Conservation (phyloP, 1,140 invertebrate species). For the Diuraphis noxia region DNA sequence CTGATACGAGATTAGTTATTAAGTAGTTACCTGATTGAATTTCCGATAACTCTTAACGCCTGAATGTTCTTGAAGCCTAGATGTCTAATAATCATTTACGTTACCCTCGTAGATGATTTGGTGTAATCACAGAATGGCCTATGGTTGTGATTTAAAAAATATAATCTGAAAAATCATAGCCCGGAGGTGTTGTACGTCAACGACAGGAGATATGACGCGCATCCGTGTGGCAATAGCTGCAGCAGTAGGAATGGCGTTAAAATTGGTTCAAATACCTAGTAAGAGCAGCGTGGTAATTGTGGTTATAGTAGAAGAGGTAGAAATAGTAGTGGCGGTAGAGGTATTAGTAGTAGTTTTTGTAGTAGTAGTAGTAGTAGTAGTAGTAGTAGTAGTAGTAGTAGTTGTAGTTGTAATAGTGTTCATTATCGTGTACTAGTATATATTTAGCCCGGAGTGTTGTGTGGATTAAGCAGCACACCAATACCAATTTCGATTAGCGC, state of each 20-base stretch:
- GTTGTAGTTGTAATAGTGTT: not conserved
- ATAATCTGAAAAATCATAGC: not conserved
- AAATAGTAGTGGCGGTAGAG: not conserved
- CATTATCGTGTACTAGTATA: not conserved
- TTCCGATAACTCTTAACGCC: not conserved
- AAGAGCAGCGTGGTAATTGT: not conserved
- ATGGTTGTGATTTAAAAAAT: not conserved
- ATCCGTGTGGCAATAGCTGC: not conserved
- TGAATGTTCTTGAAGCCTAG: not conserved
- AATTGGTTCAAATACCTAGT: not conserved
- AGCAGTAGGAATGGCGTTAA: not conserved
- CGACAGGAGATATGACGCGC: not conserved
- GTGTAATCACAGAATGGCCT: not conserved
- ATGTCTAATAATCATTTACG: not conserved
- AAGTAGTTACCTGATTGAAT: not conserved
- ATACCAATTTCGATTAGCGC: not conserved
- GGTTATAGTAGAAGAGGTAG: not conserved
- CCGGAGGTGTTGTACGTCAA: not conserved
- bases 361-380: not conserved
- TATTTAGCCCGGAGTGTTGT: not conserved
- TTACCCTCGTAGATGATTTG: not conserved
- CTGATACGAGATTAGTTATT: not conserved
- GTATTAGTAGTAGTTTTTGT: not conserved
- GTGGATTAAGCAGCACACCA: slow-evolving; percentile 4
- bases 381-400: no score